Evolutionary conservation across 30 jellyfish, hydroid and myxozoan species (phyloP), one percentile per base, ranked within the genome.

Genomic region (Aurelia sp.): DNA sequence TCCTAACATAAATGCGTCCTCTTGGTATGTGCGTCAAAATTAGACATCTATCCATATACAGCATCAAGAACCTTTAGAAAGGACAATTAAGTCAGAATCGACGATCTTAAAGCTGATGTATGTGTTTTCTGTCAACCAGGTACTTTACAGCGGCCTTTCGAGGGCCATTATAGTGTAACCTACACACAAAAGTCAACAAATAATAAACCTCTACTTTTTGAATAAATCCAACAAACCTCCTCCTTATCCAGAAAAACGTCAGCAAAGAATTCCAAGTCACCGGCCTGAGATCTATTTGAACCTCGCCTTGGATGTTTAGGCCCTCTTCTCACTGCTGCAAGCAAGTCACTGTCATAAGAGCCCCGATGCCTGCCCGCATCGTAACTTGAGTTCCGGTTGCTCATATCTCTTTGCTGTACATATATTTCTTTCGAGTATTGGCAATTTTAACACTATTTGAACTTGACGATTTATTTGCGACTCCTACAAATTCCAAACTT

Each of bases 261-360:
- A 8, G 55, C 13, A 21, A 38, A 41, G 20, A 20, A 20, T 17
- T 35, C 51, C 13, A 53, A 31, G 62, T 41, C 78, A 24, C 48
- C 88, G 50, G 78, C 21, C 1, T 76, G 63, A 33, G 75, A 65
- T 65, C 57, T 76, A 41, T 62, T n/a, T 0, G 88, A 78, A 24
- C 88, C 88, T 78, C 88, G 75, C 48, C 88, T 63, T 15, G 61
- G 48, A 21, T 35, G 16, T 31, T 21, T 31, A 22, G 44, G 30
- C 21, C 88, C 62, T 17, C 44, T 60, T 30, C 88, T 76, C 18
- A 47, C 16, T 58, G 62, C 51, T 8, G 69, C 64, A 65, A 70
- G 67, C 69, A 40, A 8, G 27, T 72, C 84, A 17, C 50, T 50
- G 40, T 20, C 40, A 11, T 40, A 16, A 27, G 84, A 41, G 20